Conservation (phyloP, 92 coral and sea anemone genomes). For the Anthopleura xanthogrammica region DNA sequence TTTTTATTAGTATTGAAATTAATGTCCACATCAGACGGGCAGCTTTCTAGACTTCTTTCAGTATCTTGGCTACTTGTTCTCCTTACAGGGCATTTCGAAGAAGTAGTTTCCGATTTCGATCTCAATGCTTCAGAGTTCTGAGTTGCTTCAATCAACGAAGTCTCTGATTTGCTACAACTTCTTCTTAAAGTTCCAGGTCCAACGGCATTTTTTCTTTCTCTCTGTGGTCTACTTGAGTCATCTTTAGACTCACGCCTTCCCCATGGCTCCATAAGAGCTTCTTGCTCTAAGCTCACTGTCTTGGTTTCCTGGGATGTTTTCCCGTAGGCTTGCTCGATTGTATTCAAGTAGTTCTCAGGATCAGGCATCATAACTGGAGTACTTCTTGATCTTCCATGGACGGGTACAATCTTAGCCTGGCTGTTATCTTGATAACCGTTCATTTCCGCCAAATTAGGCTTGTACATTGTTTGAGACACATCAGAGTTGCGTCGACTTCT, state of each 20-base stretch:
- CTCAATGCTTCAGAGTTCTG: background rate
- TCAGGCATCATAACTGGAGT: conserved; percentile 20
- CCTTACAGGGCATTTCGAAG: background rate
- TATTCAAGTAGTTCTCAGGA: background rate
- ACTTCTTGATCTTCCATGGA: conserved; percentile 27
- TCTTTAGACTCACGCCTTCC: conserved; percentile 6
- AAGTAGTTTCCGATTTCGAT: background rate
- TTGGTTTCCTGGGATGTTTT: background rate
- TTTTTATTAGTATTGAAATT: conserved; percentile 17
- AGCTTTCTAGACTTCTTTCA: conserved; percentile 24
- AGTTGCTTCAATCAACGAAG: background rate
- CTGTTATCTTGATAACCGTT: background rate
- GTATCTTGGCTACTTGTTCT: conserved; percentile 33
- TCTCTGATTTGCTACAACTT: conserved; percentile 23
- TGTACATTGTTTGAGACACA: conserved; percentile 1
- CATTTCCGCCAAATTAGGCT: background rate
- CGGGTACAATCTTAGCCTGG: background rate
- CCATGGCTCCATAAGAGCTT: conserved; percentile 2
- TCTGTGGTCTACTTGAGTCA: conserved; percentile 10
- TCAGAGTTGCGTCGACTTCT: conserved; percentile 12
- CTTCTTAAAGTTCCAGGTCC: background rate
- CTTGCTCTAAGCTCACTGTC: background rate
- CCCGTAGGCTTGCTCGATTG: background rate
- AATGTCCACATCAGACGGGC: conserved; percentile 30
- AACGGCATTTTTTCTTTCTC: background rate